These are phyloP conservation scores for Sphaeridia pumilis DNA, from an alignment of 2,888 invertebrate genomes.

Conservation along the genomic window DNA sequence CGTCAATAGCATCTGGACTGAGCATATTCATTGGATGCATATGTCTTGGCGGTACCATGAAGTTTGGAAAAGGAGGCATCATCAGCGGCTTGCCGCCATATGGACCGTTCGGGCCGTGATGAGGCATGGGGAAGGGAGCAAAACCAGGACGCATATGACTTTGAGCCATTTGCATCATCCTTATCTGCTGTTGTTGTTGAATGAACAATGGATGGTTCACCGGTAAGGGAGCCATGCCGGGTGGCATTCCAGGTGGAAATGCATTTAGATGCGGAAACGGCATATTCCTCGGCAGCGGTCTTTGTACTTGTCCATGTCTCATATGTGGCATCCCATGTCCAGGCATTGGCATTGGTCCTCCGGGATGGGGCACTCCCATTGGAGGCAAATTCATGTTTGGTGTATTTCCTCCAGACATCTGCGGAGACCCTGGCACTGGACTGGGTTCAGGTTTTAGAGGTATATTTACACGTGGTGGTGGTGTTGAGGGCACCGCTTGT, in stretches of 20 bases:
- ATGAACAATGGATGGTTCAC: slow-evolving; percentile 13
- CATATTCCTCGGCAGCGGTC: slow-evolving; percentile 5
- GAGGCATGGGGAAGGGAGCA: slow-evolving; percentile 17
- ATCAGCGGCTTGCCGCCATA: neutral
- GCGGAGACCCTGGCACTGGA: too few relatives aligned
- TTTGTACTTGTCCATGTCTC: neutral
- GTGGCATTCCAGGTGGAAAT: slow-evolving; percentile 8
- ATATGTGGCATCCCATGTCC: neutral
- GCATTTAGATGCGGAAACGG: slow-evolving; percentile 8
- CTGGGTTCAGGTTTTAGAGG: too few relatives aligned
- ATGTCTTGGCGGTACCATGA: neutral
- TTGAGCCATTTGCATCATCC: slow-evolving; percentile 16
- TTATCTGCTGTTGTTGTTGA: slow-evolving; percentile 29
- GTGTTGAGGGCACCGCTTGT: too few relatives aligned
- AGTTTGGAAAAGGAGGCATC: neutral
- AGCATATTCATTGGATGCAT: neutral
- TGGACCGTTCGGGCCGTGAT: neutral
- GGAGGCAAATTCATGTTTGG: neutral
- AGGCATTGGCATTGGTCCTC: neutral
- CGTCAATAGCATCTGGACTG: slow-evolving; percentile 11
- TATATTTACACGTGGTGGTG: too few relatives aligned
- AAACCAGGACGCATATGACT: slow-evolving; percentile 25
- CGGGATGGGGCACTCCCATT: neutral
- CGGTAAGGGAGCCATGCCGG: slow-evolving; percentile 1
- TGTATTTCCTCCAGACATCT: too few relatives aligned